A percentile compares a stretch with the other conserved stretches of the same genome.
These are phyloP conservation scores for Coracias cyanogaster DNA, from an alignment of 2,797 vertebrate genomes.

Conservation along the genomic window DNA sequence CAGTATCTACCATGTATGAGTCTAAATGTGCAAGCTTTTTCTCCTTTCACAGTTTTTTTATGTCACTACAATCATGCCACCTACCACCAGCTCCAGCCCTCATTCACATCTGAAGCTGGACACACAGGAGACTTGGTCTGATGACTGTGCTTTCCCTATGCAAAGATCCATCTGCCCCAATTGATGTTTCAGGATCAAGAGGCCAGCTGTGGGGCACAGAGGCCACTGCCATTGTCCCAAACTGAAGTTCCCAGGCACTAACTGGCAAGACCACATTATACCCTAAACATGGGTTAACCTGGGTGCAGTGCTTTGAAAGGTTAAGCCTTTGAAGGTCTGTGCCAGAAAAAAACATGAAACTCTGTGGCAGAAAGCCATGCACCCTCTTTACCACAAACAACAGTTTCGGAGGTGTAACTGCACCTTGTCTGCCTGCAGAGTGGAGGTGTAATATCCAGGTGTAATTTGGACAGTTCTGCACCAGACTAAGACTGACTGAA, in stretches of 20 bases:
- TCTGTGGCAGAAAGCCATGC: not conserved
- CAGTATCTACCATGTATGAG: not conserved
- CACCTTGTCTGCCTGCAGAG: not conserved
- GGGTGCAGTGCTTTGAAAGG: not conserved
- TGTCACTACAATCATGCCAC: not conserved
- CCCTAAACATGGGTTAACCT: not conserved
- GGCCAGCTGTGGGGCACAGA: not conserved
- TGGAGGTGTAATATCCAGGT: not conserved
- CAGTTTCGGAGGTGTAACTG: not conserved
- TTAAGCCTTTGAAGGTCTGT: not conserved
- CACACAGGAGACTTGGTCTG: not conserved
- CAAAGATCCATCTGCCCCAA: rapidly evolving
- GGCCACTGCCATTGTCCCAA: not conserved
- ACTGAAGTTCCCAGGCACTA: not conserved
- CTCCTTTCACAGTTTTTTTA: constrained; percentile 1
- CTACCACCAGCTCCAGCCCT: not conserved
- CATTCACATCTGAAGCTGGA: not conserved
- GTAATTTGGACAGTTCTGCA: not conserved
- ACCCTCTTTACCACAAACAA: rapidly evolving
- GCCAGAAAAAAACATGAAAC: not conserved
- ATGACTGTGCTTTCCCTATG: not conserved
- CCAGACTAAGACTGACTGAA: rapidly evolving
- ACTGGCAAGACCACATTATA: not conserved
- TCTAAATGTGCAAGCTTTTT: constrained; percentile 43
- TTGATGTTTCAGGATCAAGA: not conserved